These are phyloP conservation scores for Clitarchus hookeri DNA, from an alignment of 2,888 invertebrate genomes.

Conservation along the genomic window DNA sequence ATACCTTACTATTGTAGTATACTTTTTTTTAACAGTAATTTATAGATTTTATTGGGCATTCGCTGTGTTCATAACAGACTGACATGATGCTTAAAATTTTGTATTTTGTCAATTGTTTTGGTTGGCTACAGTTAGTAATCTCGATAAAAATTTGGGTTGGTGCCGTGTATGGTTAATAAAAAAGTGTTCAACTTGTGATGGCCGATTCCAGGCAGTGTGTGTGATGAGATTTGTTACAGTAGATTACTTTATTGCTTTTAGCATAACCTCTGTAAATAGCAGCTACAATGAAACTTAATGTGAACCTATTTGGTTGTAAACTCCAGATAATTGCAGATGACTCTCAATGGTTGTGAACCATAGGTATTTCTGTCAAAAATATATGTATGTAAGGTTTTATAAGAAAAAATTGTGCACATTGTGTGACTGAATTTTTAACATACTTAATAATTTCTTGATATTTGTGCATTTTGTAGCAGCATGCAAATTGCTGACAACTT, in stretches of 20 bases:
- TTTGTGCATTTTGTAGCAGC: background rate
- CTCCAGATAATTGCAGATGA: background rate
- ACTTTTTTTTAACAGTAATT: no score
- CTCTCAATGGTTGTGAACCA: constrained; percentile 2
- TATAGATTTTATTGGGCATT: no score
- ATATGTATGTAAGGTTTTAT: background rate
- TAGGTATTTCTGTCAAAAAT: background rate
- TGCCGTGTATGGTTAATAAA: no score
- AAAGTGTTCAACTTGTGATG: no score
- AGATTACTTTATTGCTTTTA: background rate
- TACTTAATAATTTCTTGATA: background rate
- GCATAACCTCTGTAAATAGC: background rate
- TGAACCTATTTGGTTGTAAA: background rate
- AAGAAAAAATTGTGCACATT: background rate
- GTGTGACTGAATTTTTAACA: background rate
- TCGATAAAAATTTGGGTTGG: no score
- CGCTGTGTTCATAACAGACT: no score
- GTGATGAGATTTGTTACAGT: background rate
- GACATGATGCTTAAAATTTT: no score
- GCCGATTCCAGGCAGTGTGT: background rate
- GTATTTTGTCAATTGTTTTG: no score
- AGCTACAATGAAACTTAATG: background rate
- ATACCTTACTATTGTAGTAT: no score
- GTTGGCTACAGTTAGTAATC: no score
- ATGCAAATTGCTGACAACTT: background rate